A percentile compares a stretch with the other conserved stretches of the same genome.
phyloP scores from a whole-genome alignment of 1,140 invertebrate genomes.

The Aphelinus atriplicis region DNA sequence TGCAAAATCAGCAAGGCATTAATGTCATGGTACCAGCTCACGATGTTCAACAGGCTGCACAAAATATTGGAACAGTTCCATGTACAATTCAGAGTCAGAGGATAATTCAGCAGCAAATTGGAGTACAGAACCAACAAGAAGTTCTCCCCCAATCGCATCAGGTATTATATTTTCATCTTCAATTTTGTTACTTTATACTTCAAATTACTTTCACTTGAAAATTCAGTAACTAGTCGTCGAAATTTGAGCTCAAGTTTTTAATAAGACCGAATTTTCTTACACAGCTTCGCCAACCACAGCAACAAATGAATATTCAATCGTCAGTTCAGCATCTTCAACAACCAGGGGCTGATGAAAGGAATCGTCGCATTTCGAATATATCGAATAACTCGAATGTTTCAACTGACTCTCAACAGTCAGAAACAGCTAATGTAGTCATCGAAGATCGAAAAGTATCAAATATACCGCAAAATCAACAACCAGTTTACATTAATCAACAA shows the following conservation, averaged over 20 bases:
- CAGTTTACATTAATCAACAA: conserved; percentile 7
- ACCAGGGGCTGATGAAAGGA: conserved; percentile 54
- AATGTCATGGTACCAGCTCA: conserved; percentile 2
- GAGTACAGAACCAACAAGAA: conserved; percentile 42
- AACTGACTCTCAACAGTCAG: conserved; percentile 58
- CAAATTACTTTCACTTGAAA: background rate
- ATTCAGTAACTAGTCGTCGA: background rate
- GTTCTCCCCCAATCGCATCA: conserved; percentile 44
- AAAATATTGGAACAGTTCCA: conserved; percentile 31
- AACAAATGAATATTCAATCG: conserved; percentile 48
- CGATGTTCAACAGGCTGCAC: conserved; percentile 35
- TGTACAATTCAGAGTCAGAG: conserved; percentile 33
- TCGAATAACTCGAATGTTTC: conserved; percentile 57
- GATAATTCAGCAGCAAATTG: conserved; percentile 34
- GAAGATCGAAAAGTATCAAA: conserved; percentile 48
- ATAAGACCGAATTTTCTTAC: background rate
- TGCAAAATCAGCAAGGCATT: conserved; percentile 39
- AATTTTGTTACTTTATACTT: background rate
- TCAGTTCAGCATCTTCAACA: conserved; percentile 52
- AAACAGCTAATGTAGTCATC: conserved; percentile 37
- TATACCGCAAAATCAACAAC: conserved; percentile 34
- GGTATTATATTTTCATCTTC: conserved; percentile 12
- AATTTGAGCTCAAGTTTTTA: conserved; percentile 4
- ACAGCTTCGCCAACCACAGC: conserved; percentile 39
- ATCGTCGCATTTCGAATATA: conserved; percentile 60